Percentiles rank a stretch among this genome's conserved stretches.
phyloP scores from a whole-genome alignment of 2,888 invertebrate genomes.

The Ormyrus pomaceus region DNA sequence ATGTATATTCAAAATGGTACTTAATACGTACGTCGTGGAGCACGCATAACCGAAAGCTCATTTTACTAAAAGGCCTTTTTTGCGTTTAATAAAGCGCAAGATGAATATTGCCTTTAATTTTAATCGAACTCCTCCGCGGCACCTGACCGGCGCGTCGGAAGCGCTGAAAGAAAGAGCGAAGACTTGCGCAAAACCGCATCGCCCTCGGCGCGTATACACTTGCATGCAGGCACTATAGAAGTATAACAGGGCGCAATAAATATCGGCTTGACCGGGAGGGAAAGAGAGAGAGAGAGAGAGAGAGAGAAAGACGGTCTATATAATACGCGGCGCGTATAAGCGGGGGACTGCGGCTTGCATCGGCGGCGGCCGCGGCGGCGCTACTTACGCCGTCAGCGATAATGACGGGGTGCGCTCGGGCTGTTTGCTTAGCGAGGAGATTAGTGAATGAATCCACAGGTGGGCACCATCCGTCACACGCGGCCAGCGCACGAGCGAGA shows the following conservation, averaged over 20 bases:
- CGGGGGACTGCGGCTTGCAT: not conserved
- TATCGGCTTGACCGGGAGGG: constrained; percentile 61
- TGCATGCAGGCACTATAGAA: constrained; percentile 2
- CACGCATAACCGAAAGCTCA: too few relatives aligned
- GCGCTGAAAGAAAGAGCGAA: not conserved
- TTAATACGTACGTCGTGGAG: too few relatives aligned
- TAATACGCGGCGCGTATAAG: constrained; percentile 33
- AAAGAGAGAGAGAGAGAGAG: constrained; percentile 38
- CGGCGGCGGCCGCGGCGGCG: constrained; percentile 59
- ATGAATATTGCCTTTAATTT: not conserved
- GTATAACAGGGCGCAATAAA: constrained; percentile 66
- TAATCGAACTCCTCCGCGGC: not conserved
- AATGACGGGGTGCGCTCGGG: constrained; percentile 74
- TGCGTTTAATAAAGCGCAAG: too few relatives aligned
- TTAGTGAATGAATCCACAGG: constrained; percentile 76
- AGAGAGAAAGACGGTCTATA: constrained; percentile 35
- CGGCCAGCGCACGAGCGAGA: constrained; percentile 36
- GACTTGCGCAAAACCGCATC: too few relatives aligned
- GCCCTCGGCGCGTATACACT: not conserved
- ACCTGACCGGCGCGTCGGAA: not conserved
- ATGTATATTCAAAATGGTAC: too few relatives aligned
- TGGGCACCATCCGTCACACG: constrained; percentile 75
- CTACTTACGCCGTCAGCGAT: constrained; percentile 75
- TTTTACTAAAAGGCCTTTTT: too few relatives aligned
- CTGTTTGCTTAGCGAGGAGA: constrained; percentile 76